Percentiles rank a stretch among this genome's conserved stretches.
Conservation (phyloP, 2,113 vertebrate genomes). For the Chunga burmeisteri region DNA sequence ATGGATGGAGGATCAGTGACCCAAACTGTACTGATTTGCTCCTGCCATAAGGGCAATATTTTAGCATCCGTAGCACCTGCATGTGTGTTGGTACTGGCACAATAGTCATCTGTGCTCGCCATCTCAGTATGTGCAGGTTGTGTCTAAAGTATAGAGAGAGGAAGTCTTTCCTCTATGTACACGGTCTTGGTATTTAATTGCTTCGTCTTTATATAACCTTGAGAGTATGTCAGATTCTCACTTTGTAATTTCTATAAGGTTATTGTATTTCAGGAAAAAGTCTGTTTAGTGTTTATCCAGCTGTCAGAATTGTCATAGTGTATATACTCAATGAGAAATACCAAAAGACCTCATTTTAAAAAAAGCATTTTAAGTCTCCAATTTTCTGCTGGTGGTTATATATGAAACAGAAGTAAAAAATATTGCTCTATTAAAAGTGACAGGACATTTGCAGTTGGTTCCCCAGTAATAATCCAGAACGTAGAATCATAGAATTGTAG, state of each 20-base stretch:
- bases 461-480: not conserved
- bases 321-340: not conserved
- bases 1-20: not conserved
- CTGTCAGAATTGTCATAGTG: not conserved
- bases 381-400: not conserved
- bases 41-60: not conserved
- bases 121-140: not conserved
- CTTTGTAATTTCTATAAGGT: not conserved
- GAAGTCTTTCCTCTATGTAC: not conserved
- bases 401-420: not conserved
- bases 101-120: not conserved
- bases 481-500: not conserved
- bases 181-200: not conserved
- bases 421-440: not conserved
- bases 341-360: not conserved
- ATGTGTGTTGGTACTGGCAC: not conserved
- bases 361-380: not conserved
- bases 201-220: constrained; percentile 28
- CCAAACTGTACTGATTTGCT: not conserved
- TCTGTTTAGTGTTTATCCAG: constrained; percentile 3
- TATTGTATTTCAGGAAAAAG: not conserved
- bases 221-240: not conserved
- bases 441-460: not conserved
- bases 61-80: not conserved
- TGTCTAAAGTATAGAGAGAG: not conserved